A percentile compares a stretch with the other conserved stretches of the same genome.
Conservation (phyloP, 1,140 invertebrate genomes). For the Phymastichus coffea region DNA sequence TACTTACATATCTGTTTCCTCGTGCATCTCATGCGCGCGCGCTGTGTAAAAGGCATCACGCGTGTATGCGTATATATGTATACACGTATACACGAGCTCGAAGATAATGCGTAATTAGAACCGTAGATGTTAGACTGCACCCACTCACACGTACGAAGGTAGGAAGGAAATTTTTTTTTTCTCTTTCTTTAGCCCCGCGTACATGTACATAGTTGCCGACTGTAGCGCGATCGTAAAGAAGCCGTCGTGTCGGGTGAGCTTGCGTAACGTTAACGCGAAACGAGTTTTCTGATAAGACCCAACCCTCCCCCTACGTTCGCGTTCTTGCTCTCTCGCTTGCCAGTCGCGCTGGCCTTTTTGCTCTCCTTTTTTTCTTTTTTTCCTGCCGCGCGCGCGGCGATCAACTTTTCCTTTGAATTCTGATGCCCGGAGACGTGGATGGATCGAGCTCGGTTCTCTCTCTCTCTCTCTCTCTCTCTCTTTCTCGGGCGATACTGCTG, state of each 20-base stretch:
- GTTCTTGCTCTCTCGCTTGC: neutral
- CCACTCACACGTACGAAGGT: too few relatives aligned
- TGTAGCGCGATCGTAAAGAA: slow-evolving; percentile 45
- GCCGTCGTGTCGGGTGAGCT: slow-evolving; percentile 40
- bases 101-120: slow-evolving; percentile 25
- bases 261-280: slow-evolving; percentile 47
- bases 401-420: slow-evolving; percentile 22
- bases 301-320: neutral
- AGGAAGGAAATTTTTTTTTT: too few relatives aligned
- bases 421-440: neutral
- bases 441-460: neutral
- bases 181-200: too few relatives aligned
- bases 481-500: too few relatives aligned
- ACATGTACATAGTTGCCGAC: neutral
- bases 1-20: neutral
- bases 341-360: neutral
- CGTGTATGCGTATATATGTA: neutral
- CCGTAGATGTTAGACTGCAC: too few relatives aligned
- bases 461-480: too few relatives aligned
- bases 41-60: neutral
- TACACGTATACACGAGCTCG: neutral
- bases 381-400: neutral
- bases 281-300: slow-evolving; percentile 40
- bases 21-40: neutral
- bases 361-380: too few relatives aligned